These are phyloP conservation scores for Cardiocondyla obscurior DNA, from an alignment of 1,140 invertebrate genomes.

Conservation along the genomic window DNA sequence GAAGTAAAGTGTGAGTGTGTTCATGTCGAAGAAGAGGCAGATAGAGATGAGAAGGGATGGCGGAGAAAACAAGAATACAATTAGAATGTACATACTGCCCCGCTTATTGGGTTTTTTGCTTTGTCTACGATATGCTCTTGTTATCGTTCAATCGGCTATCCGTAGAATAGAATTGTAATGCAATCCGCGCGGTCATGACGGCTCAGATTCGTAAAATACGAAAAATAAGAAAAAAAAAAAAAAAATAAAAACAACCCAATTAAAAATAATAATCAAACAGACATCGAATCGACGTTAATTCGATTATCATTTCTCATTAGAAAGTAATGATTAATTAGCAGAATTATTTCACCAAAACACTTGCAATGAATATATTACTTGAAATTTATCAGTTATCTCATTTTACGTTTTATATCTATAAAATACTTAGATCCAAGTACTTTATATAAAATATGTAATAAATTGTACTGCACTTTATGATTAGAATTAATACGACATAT, in stretches of 20 bases:
- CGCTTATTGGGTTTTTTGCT: conserved; percentile 64
- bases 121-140: conserved; percentile 63
- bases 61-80: conserved; percentile 80
- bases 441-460: neutral
- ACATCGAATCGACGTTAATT: too few relatives aligned
- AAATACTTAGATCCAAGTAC: neutral
- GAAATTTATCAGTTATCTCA: neutral
- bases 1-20: conserved; percentile 78
- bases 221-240: conserved; percentile 31
- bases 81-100: conserved; percentile 76
- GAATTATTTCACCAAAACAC: neutral
- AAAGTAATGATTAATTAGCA: neutral
- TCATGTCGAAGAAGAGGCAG: conserved; percentile 77
- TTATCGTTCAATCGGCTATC: conserved; percentile 23
- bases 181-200: neutral
- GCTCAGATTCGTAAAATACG: neutral
- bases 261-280: too few relatives aligned
- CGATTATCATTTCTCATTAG: too few relatives aligned
- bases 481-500: neutral
- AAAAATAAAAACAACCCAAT: too few relatives aligned
- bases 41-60: conserved; percentile 78
- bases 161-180: neutral
- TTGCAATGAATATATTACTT: neutral
- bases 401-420: neutral
- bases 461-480: neutral